phyloP scores from a whole-genome alignment of 1,140 invertebrate genomes.

The Tetramorium parvispinum region DNA sequence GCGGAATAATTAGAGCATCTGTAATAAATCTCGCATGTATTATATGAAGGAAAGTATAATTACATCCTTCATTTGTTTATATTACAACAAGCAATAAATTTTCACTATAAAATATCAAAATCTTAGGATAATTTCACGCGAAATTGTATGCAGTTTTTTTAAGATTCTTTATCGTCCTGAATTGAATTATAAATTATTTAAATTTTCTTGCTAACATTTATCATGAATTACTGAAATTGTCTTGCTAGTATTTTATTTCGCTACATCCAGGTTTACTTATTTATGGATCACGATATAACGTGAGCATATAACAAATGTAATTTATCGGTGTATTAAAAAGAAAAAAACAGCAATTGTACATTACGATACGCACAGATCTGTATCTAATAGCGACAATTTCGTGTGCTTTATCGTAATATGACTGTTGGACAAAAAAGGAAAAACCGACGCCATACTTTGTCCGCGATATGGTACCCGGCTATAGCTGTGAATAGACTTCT shows the following conservation, averaged over 20 bases:
- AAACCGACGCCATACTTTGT: not conserved
- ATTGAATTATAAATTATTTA: not conserved
- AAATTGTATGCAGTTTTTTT: not conserved
- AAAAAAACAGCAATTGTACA: not conserved
- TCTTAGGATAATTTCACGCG: not conserved
- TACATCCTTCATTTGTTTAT: not conserved
- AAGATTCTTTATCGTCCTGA: not conserved
- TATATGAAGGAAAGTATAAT: not conserved
- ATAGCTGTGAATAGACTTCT: not conserved
- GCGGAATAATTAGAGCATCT: not conserved
- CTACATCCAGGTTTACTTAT: not conserved
- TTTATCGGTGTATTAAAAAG: not conserved
- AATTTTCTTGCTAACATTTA: not conserved
- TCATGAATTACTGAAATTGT: not conserved
- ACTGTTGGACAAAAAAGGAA: not conserved
- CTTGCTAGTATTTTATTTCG: not conserved
- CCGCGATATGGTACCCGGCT: not conserved
- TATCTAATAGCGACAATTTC: not conserved
- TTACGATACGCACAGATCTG: not conserved
- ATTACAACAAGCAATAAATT: not conserved
- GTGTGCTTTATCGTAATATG: constrained; percentile 14
- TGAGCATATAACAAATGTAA: not conserved
- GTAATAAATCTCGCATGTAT: too few species aligned
- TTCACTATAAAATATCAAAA: not conserved
- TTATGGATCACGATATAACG: not conserved